These are phyloP conservation scores for Emydoidea blandingii DNA, from an alignment of 2,797 vertebrate genomes.

Conservation along the genomic window DNA sequence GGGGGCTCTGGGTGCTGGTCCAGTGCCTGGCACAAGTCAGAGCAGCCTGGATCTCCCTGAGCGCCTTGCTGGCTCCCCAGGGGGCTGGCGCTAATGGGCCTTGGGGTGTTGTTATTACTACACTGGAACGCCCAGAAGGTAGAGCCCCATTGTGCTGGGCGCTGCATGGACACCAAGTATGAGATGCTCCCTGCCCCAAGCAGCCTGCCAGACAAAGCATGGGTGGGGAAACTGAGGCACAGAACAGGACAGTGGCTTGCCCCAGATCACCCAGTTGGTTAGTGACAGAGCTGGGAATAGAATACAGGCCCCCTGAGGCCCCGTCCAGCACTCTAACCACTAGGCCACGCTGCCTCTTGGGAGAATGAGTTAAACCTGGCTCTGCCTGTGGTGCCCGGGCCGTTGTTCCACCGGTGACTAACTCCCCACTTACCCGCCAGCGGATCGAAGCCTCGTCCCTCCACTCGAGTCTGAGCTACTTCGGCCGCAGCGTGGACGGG, in stretches of 20 bases:
- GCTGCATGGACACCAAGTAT: background rate
- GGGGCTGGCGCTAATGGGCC: background rate
- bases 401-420: background rate
- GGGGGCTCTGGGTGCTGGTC: background rate
- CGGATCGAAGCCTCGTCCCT: constrained; percentile 86
- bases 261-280: background rate
- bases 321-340: accelerated
- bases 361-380: background rate
- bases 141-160: background rate
- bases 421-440: constrained; percentile 69
- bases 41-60: background rate
- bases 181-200: background rate
- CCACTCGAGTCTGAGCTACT: constrained; percentile 87
- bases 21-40: background rate
- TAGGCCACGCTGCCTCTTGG: background rate
- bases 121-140: background rate
- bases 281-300: background rate
- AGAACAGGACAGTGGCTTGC: background rate
- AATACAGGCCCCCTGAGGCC: background rate
- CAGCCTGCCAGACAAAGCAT: background rate
- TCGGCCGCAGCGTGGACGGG: constrained; percentile 92
- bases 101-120: background rate
- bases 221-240: background rate
- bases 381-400: background rate
- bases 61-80: background rate